phyloP scores from a whole-genome alignment of 2,113 vertebrate genomes.

The Odocoileus hemionus region DNA sequence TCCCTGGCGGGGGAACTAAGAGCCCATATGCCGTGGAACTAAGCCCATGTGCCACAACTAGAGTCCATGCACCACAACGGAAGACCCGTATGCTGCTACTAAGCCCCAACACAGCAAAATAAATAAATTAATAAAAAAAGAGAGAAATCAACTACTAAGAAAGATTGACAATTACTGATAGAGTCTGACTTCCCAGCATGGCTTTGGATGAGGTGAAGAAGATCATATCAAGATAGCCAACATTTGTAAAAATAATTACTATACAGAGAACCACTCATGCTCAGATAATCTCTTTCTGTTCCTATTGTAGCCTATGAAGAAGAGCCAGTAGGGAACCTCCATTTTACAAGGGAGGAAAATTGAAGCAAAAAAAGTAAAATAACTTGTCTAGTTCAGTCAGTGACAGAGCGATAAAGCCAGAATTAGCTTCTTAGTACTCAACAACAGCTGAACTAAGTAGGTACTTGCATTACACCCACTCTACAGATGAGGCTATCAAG shows the following conservation, averaged over 20 bases:
- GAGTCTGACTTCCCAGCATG: background rate
- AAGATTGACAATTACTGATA: background rate
- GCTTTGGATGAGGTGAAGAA: too few relatives aligned
- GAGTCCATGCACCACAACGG: background rate
- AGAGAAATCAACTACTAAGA: background rate
- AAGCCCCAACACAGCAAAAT: background rate
- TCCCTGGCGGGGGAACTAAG: background rate
- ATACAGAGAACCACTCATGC: fast-evolving
- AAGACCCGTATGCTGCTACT: background rate
- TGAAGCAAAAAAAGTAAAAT: too few relatives aligned
- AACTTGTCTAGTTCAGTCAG: too few relatives aligned
- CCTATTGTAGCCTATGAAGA: fast-evolving
- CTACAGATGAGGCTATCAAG: background rate
- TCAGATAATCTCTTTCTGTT: fast-evolving
- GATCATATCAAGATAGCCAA: fast-evolving
- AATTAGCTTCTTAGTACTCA: background rate
- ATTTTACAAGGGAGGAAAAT: background rate
- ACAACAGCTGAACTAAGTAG: fast-evolving
- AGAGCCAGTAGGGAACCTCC: background rate
- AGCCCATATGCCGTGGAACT: fast-evolving
- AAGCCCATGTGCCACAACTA: background rate
- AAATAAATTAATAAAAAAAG: background rate
- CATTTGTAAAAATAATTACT: too few relatives aligned
- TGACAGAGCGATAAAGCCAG: background rate
- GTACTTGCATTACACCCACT: background rate